Conservation (phyloP, 2,888 invertebrate genomes). For the Philopedon plagiatum region DNA sequence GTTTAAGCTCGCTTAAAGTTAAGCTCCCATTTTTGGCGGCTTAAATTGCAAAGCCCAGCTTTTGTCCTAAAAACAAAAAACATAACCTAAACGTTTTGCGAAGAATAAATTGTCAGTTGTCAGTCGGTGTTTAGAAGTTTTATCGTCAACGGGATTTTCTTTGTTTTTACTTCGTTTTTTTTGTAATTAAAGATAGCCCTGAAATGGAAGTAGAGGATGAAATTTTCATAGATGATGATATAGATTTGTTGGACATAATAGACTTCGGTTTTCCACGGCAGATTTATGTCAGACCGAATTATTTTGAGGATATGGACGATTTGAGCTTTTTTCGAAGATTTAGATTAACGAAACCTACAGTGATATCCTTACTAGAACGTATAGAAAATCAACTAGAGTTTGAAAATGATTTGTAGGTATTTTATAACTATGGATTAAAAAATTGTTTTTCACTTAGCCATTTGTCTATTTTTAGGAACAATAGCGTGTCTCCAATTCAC, state of each 20-base stretch:
- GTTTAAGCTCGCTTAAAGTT: too few relatives aligned
- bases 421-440: background rate
- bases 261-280: too few relatives aligned
- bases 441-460: background rate
- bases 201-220: conserved; percentile 5
- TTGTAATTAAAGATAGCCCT: too few relatives aligned
- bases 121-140: too few relatives aligned
- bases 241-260: conserved; percentile 6
- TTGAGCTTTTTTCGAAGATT: conserved; percentile 27
- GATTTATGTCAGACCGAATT: background rate
- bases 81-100: too few relatives aligned
- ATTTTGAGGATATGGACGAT: conserved; percentile 18
- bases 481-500: conserved; percentile 20
- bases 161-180: too few relatives aligned
- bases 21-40: too few relatives aligned
- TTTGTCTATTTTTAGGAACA: conserved; percentile 21
- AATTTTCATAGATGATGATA: conserved; percentile 17
- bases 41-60: too few relatives aligned
- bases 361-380: background rate
- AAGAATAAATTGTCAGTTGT: too few relatives aligned
- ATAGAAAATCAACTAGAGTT: conserved; percentile 14
- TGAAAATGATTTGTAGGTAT: conserved; percentile 13
- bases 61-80: too few relatives aligned
- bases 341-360: background rate
- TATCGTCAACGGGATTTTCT: too few relatives aligned